phyloP scores from a whole-genome alignment of 1,140 invertebrate genomes.

The Macrocentrus cingulum region DNA sequence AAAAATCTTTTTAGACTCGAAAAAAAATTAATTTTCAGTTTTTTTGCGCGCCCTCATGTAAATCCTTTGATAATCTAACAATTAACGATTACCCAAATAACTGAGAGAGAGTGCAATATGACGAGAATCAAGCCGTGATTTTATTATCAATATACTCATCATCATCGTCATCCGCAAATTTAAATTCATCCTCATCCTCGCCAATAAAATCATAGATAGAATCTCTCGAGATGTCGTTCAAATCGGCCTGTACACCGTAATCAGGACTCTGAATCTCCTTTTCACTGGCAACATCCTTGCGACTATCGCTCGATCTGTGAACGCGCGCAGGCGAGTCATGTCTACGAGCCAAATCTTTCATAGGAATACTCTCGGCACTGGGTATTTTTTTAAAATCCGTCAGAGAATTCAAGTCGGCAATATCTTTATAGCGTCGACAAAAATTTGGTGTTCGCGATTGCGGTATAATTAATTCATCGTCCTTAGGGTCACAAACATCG shows the following conservation, averaged over 20 bases:
- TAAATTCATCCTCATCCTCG: conserved; percentile 52
- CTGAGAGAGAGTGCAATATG: background rate
- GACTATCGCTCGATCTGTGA: conserved; percentile 34
- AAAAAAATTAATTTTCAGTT: too few relatives aligned
- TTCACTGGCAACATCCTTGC: conserved; percentile 32
- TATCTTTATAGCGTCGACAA: conserved; percentile 39
- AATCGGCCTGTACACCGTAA: conserved; percentile 43
- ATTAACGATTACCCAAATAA: too few relatives aligned
- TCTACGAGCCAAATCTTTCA: conserved; percentile 42
- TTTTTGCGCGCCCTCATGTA: too few relatives aligned
- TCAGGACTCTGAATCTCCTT: conserved; percentile 47
- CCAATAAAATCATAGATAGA: conserved; percentile 52
- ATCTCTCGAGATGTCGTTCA: conserved; percentile 42
- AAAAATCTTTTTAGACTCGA: too few relatives aligned
- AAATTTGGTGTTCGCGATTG: conserved; percentile 34
- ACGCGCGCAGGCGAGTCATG: conserved; percentile 44
- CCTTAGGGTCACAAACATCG: conserved; percentile 32
- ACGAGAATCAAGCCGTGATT: conserved; percentile 32
- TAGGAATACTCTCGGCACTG: conserved; percentile 35
- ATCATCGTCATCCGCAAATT: conserved; percentile 60
- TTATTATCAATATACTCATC: conserved; percentile 54
- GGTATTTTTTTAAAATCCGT: conserved; percentile 25
- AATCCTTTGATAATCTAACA: too few relatives aligned
- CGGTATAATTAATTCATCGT: conserved; percentile 24
- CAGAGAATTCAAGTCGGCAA: conserved; percentile 33